Evolutionary conservation across 2,113 vertebrate genomes (phyloP).

Genomic region (Eptesicus fuscus): DNA sequence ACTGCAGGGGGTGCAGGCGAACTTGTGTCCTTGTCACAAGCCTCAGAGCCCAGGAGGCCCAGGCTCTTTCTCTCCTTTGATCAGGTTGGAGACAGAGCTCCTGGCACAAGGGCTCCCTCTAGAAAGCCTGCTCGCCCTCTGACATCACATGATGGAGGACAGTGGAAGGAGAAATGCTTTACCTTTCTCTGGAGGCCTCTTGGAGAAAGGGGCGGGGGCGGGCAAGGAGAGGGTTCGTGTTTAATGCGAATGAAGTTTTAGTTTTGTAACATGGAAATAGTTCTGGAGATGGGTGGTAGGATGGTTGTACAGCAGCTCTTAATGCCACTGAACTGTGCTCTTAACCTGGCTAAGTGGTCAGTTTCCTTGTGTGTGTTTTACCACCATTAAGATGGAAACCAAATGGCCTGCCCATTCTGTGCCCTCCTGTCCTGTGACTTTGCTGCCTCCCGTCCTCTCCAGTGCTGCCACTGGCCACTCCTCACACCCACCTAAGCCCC

Average conservation of each 20-base stretch:
- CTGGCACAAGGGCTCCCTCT: accelerated
- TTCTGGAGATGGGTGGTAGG: neutral
- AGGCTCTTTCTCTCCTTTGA: neutral
- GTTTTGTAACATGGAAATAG: neutral
- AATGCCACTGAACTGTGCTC: neutral
- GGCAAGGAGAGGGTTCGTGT: too few species aligned
- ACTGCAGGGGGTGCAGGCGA: neutral
- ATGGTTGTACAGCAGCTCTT: accelerated
- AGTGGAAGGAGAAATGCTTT: neutral
- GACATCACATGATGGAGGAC: accelerated
- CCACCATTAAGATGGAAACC: neutral
- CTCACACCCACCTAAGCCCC: accelerated
- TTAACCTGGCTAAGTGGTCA: neutral
- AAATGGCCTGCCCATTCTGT: neutral
- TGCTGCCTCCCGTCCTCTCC: neutral
- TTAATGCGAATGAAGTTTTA: neutral
- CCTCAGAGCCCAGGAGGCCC: neutral
- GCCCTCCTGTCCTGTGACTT: accelerated
- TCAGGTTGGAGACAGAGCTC: neutral
- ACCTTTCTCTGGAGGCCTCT: neutral
- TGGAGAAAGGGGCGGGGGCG: neutral
- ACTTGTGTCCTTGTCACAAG: neutral
- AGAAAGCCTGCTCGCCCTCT: too few species aligned
- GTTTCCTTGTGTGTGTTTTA: neutral
- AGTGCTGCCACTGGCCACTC: accelerated